A percentile compares a stretch with the other conserved stretches of the same genome.
Evolutionary conservation across 1,140 invertebrate genomes (phyloP).

Genomic region (Nautilus pompilius): DNA sequence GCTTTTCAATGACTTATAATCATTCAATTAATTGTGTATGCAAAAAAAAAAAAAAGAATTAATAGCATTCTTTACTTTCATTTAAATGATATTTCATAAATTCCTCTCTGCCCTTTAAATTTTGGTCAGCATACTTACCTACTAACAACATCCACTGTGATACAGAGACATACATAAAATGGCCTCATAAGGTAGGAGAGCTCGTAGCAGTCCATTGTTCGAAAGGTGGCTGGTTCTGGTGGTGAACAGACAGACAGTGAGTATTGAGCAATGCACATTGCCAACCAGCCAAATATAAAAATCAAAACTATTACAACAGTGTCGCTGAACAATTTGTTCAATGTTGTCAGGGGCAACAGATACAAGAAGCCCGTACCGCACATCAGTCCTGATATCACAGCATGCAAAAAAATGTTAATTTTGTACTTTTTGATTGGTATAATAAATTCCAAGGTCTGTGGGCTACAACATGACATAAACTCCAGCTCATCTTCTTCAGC

Average conservation of each 20-base stretch:
- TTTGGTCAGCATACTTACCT: slow-evolving; percentile 26
- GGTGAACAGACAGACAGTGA: slow-evolving; percentile 48
- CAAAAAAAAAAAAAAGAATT: too few relatives aligned
- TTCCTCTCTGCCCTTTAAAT: too few relatives aligned
- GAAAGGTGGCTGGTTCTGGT: slow-evolving; percentile 53
- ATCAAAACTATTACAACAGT: slow-evolving; percentile 40
- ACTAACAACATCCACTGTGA: slow-evolving; percentile 34
- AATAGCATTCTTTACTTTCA: too few relatives aligned
- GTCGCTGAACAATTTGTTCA: slow-evolving; percentile 36
- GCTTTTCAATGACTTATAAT: too few relatives aligned
- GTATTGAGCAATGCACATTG: slow-evolving; percentile 50
- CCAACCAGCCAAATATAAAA: slow-evolving; percentile 52
- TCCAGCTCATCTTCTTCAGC: slow-evolving; percentile 51
- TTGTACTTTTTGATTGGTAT: slow-evolving; percentile 48
- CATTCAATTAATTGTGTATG: too few relatives aligned
- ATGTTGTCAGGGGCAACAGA: slow-evolving; percentile 35
- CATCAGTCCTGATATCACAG: slow-evolving; percentile 42
- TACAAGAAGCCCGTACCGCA: slow-evolving; percentile 44
- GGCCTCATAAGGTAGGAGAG: slow-evolving; percentile 46
- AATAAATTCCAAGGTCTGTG: slow-evolving; percentile 47
- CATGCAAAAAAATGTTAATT: slow-evolving; percentile 47
- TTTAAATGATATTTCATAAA: too few relatives aligned
- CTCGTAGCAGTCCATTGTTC: slow-evolving; percentile 50
- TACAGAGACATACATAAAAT: slow-evolving; percentile 45
- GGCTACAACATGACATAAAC: slow-evolving; percentile 48